phyloP scores from a whole-genome alignment of 1,140 invertebrate genomes.

The Dinoponera quadriceps region DNA sequence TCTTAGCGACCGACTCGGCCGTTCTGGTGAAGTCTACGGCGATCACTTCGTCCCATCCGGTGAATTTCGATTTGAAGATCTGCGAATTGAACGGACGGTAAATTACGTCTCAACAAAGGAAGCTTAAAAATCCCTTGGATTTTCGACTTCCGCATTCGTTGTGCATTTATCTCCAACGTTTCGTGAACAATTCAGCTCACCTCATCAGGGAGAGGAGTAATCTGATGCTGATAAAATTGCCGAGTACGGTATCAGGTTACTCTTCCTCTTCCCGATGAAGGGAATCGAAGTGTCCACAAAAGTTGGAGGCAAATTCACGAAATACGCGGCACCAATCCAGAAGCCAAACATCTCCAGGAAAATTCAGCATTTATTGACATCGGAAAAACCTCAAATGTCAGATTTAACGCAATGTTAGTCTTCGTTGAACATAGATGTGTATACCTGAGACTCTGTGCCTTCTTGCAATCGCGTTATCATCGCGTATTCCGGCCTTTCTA shows the following conservation, averaged over 20 bases:
- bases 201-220: too few relatives aligned
- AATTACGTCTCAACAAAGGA: neutral
- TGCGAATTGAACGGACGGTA: conserved; percentile 79
- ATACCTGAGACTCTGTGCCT: conserved; percentile 91
- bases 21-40: conserved; percentile 99
- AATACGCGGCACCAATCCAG: too few relatives aligned
- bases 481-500: conserved; percentile 95
- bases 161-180: too few relatives aligned
- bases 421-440: neutral
- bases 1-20: conserved; percentile 97
- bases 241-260: too few relatives aligned
- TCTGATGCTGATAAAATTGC: too few relatives aligned
- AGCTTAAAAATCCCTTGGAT: too few relatives aligned
- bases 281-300: too few relatives aligned
- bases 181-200: too few relatives aligned
- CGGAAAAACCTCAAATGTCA: neutral
- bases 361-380: too few relatives aligned
- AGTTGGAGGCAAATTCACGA: too few relatives aligned
- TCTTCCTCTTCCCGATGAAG: too few relatives aligned
- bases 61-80: conserved; percentile 99
- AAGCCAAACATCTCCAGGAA: neutral
- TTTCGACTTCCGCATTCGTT: too few relatives aligned
- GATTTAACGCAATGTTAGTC: neutral
- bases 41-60: conserved; percentile 99
- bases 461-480: conserved; percentile 95